Conservation (phyloP, 2,797 vertebrate genomes). For the Fistularia tabacaria region DNA sequence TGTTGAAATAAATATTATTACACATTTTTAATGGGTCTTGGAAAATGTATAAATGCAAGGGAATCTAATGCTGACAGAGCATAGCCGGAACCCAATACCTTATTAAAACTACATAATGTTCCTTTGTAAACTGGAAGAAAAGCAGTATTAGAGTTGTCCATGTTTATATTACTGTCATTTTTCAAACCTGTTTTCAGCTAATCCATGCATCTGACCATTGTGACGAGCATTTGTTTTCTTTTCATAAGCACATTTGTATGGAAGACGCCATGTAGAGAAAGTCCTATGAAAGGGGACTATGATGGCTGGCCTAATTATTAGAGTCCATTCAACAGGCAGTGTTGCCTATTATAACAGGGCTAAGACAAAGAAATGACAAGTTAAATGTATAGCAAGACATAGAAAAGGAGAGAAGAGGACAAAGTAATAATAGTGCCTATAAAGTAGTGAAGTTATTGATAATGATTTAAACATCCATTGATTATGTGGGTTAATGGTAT, state of each 20-base stretch:
- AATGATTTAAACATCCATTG: slow-evolving; percentile 37
- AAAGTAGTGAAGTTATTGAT: slow-evolving; percentile 12
- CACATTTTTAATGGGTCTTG: too few relatives aligned
- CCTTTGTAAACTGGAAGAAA: background rate
- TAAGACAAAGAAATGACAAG: slow-evolving; percentile 29
- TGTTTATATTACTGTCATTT: background rate
- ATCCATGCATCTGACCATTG: slow-evolving; percentile 6
- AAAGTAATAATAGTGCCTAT: slow-evolving; percentile 12
- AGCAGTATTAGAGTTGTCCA: slow-evolving; percentile 2
- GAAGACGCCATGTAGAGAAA: slow-evolving; percentile 26
- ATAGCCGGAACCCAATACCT: background rate
- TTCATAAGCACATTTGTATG: background rate
- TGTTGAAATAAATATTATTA: too few relatives aligned
- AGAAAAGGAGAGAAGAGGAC: slow-evolving; percentile 22
- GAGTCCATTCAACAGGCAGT: slow-evolving; percentile 17
- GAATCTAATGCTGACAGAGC: background rate
- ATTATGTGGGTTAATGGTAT: slow-evolving; percentile 22
- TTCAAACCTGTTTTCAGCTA: slow-evolving; percentile 11
- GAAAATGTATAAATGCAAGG: background rate
- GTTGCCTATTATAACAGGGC: slow-evolving; percentile 17
- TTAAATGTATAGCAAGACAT: slow-evolving; percentile 31
- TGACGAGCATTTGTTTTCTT: background rate
- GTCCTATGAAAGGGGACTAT: slow-evolving; percentile 42
- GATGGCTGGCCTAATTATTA: slow-evolving; percentile 28
- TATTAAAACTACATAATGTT: slow-evolving; percentile 1